Percentiles rank a stretch among this genome's conserved stretches.
phyloP scores from a whole-genome alignment of 2,797 vertebrate genomes.

The Carcharodon carcharias region DNA sequence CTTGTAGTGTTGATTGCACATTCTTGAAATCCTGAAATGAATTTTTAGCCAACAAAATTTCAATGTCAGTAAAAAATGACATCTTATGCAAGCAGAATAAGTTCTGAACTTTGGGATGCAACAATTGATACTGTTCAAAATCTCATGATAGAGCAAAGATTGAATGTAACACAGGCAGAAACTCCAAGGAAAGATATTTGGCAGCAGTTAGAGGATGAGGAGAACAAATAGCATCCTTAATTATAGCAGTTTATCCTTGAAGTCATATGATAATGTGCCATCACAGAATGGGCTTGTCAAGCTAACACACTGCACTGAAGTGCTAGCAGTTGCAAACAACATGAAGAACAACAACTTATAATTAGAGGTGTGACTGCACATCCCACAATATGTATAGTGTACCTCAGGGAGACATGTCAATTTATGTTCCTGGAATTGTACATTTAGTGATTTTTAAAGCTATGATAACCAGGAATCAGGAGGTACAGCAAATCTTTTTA shows the following conservation, averaged over 20 bases:
- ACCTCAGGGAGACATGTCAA: not conserved
- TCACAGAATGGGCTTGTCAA: not conserved
- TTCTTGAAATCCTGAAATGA: not conserved
- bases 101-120: not conserved
- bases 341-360: not conserved
- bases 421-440: not conserved
- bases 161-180: not conserved
- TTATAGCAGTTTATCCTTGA: not conserved
- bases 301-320: not conserved
- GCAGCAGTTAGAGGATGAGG: not conserved
- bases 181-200: not conserved
- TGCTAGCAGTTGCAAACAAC: not conserved
- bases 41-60: not conserved
- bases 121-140: not conserved
- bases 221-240: not conserved
- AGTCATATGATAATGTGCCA: not conserved
- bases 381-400: not conserved
- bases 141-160: not conserved
- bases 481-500: not conserved
- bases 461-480: not conserved
- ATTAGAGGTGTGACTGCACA: constrained; percentile 8
- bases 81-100: not conserved
- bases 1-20: not conserved
- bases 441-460: not conserved
- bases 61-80: not conserved